phyloP scores from a whole-genome alignment of 1,140 invertebrate species.

The Pseudobourletiella spinata region DNA sequence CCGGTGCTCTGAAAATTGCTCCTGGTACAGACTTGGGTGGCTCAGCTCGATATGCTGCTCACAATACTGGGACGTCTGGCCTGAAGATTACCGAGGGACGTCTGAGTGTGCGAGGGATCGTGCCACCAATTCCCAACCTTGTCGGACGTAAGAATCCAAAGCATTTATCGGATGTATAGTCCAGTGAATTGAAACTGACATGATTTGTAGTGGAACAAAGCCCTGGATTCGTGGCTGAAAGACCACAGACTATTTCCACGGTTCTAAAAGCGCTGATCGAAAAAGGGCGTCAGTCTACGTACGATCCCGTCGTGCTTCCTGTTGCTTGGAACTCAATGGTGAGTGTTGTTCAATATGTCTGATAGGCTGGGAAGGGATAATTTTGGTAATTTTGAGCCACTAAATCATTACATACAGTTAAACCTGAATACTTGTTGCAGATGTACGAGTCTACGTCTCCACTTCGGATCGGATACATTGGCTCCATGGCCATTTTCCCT shows the following conservation, averaged over 20 bases:
- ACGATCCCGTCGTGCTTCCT: constrained; percentile 27
- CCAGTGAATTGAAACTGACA: not conserved
- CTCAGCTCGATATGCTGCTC: constrained; percentile 51
- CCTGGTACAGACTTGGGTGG: constrained; percentile 48
- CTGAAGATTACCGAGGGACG: constrained; percentile 41
- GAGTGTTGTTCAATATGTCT: not conserved
- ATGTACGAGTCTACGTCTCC: constrained; percentile 10
- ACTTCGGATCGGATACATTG: constrained; percentile 25
- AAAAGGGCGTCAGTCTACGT: constrained; percentile 20
- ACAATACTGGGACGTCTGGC: constrained; percentile 52
- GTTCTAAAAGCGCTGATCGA: constrained; percentile 22
- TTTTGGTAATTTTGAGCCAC: not conserved
- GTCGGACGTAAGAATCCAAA: not conserved
- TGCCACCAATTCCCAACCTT: constrained; percentile 1
- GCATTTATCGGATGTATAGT: not conserved
- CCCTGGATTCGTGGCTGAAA: constrained; percentile 29
- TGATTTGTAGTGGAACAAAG: constrained; percentile 18
- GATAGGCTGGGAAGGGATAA: not conserved
- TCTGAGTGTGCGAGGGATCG: constrained; percentile 23
- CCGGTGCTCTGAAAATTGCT: constrained; percentile 7
- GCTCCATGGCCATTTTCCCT: constrained; percentile 18
- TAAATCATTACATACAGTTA: not conserved
- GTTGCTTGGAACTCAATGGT: constrained; percentile 31
- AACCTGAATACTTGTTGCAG: not conserved
- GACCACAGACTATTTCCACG: constrained; percentile 14